Evolutionary conservation across 2,113 vertebrate genomes (phyloP).

Genomic region (Crypturellus undulatus): DNA sequence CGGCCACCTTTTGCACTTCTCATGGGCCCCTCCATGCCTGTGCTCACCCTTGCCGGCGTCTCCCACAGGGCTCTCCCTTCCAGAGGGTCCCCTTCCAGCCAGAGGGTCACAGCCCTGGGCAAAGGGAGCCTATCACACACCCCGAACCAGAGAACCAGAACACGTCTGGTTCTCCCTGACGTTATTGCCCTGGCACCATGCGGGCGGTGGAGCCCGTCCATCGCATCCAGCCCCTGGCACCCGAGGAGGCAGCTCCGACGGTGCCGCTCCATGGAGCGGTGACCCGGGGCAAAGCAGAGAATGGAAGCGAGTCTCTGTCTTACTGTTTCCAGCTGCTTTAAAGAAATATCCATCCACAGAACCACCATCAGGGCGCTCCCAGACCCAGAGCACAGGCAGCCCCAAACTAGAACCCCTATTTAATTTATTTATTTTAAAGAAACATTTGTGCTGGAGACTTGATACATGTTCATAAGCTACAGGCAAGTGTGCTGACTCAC

Average conservation of each 20-base stretch:
- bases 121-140: neutral
- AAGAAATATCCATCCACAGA: neutral
- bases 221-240: neutral
- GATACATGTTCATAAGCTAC: conserved; percentile 31
- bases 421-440: neutral
- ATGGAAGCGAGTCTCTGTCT: neutral
- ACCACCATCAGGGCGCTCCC: neutral
- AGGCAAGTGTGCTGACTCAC: conserved; percentile 25
- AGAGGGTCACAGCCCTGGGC: rapidly evolving
- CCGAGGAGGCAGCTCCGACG: neutral
- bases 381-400: neutral
- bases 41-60: neutral
- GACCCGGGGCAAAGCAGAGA: rapidly evolving
- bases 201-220: rapidly evolving
- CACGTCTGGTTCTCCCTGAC: rapidly evolving
- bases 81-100: neutral
- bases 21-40: too few species aligned
- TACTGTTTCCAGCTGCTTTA: neutral
- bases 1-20: neutral
- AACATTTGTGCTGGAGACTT: conserved; percentile 13
- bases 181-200: rapidly evolving
- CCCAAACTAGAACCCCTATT: neutral
- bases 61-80: neutral
- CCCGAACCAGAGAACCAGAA: too few species aligned
- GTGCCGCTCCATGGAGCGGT: neutral